A percentile compares a stretch with the other conserved stretches of the same genome.
Evolutionary conservation across 2,113 vertebrate genomes (phyloP).

Genomic region (Oncorhynchus nerka): DNA sequence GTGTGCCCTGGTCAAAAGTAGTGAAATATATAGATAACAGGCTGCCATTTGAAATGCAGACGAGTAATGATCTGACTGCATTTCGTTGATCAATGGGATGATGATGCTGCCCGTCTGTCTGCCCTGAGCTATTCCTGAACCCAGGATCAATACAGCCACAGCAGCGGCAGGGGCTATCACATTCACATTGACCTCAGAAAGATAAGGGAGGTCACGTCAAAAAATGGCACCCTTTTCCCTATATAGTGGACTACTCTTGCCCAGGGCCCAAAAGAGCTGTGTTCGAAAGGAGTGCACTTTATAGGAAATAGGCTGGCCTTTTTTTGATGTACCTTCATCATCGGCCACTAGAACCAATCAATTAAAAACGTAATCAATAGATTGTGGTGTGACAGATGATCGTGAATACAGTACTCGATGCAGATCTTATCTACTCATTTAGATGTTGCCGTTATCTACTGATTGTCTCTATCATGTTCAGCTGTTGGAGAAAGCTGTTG

Average conservation of each 20-base stretch:
- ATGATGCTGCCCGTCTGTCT: constrained; percentile 16
- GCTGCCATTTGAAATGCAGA: too few relatives aligned
- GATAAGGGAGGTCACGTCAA: constrained; percentile 2
- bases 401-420: background rate
- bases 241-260: too few relatives aligned
- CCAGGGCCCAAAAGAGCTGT: too few relatives aligned
- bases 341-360: constrained; percentile 7
- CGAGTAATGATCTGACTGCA: constrained; percentile 36
- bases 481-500: background rate
- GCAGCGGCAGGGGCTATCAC: constrained; percentile 47
- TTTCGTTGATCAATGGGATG: constrained; percentile 64
- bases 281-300: too few relatives aligned
- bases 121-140: constrained; percentile 63
- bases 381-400: background rate
- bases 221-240: too few relatives aligned
- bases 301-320: too few relatives aligned
- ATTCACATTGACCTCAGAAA: constrained; percentile 66
- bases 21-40: too few relatives aligned
- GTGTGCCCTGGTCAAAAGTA: too few relatives aligned
- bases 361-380: constrained; percentile 27
- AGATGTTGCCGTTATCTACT: constrained; percentile 3
- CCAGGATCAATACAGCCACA: constrained; percentile 63
- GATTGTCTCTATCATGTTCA: background rate
- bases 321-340: constrained; percentile 58
- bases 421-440: too few relatives aligned